Percentiles rank a stretch among this genome's conserved stretches.
Evolutionary conservation across 1,140 invertebrate species (phyloP).

Genomic region (Cherax quadricarinatus): DNA sequence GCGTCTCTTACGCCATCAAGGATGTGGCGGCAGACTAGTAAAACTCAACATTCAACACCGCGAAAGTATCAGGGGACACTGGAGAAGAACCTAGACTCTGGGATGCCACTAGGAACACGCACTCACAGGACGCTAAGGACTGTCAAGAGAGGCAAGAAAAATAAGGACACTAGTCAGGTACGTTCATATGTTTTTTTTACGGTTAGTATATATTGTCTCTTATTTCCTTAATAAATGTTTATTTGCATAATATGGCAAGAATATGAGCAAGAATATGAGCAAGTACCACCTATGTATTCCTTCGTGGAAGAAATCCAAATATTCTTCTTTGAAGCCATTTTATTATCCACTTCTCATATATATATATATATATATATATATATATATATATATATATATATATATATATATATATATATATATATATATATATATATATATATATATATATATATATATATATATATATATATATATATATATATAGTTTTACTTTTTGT

Average conservation of each 20-base stretch:
- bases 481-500: no score
- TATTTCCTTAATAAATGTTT: neutral
- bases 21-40: conserved; percentile 60
- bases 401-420: no score
- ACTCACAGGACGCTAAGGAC: conserved; percentile 51
- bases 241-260: neutral
- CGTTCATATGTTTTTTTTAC: neutral
- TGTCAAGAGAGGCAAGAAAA: conserved; percentile 56
- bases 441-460: no score
- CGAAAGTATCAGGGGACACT: conserved; percentile 58
- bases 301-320: no score
- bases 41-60: conserved; percentile 61
- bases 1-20: conserved; percentile 51
- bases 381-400: no score
- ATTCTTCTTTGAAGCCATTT: no score
- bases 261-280: no score
- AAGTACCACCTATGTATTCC: no score
- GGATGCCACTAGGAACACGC: conserved; percentile 36
- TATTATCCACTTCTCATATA: no score
- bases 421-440: no score
- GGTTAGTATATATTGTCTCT: neutral
- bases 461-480: no score
- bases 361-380: no score
- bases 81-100: conserved; percentile 59
- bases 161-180: conserved; percentile 3